Evolutionary conservation across 2,888 invertebrate species (phyloP).

Genomic region (Penaeus monodon): DNA sequence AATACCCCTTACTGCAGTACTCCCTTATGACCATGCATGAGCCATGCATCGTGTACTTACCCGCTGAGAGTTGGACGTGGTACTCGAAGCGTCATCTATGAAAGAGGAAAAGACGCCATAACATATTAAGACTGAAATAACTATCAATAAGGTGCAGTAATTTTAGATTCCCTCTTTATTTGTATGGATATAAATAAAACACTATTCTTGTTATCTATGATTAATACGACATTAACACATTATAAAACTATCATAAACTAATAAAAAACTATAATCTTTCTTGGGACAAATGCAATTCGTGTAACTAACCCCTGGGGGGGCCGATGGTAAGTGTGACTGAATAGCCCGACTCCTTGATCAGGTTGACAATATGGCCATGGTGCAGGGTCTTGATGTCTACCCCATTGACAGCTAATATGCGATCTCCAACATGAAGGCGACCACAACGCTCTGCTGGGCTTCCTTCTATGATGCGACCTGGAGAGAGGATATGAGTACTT

Average conservation of each 20-base stretch:
- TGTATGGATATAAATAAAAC: no score
- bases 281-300: no score
- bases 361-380: constrained; percentile 96
- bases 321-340: constrained; percentile 88
- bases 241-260: no score
- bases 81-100: constrained; percentile 76
- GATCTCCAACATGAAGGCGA: constrained; percentile 91
- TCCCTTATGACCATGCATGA: constrained; percentile 1
- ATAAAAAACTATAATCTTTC: no score
- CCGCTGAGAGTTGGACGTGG: constrained; percentile 74
- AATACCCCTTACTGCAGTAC: neutral
- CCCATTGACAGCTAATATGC: constrained; percentile 94
- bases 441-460: constrained; percentile 96
- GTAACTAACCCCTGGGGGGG: constrained; percentile 71
- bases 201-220: no score
- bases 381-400: constrained; percentile 90
- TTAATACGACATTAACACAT: no score
- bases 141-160: neutral
- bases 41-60: constrained; percentile 70
- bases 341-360: constrained; percentile 96
- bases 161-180: neutral
- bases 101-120: constrained; percentile 57
- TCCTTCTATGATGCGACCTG: constrained; percentile 92
- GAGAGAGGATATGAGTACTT: constrained; percentile 55
- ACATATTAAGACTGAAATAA: neutral